A percentile compares a stretch with the other conserved stretches of the same genome.
phyloP scores from a whole-genome alignment of 2,888 invertebrate genomes.

The Spodoptera picta region DNA sequence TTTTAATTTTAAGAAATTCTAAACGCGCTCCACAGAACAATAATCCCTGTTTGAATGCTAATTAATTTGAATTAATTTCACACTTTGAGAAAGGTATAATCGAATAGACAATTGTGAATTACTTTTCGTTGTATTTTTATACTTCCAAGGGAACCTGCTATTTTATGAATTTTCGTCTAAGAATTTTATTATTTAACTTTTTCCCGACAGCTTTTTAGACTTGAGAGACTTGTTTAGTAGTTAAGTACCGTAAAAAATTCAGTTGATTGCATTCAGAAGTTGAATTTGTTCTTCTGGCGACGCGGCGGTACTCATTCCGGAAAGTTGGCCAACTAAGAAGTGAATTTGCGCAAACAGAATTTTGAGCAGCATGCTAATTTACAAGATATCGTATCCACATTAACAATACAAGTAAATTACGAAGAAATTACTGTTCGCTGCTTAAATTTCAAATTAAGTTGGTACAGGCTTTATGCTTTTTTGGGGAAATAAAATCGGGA shows the following conservation, averaged over 20 bases:
- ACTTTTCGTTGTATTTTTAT: slow-evolving; percentile 55
- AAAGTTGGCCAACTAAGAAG: slow-evolving; percentile 54
- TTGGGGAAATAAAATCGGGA: background rate
- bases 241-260: slow-evolving; percentile 52
- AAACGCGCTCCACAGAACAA: slow-evolving; percentile 75
- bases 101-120: slow-evolving; percentile 69
- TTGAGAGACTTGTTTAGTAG: slow-evolving; percentile 24
- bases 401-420: slow-evolving; percentile 53
- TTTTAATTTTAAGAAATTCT: slow-evolving; percentile 74
- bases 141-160: slow-evolving; percentile 56
- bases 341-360: slow-evolving; percentile 65
- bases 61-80: slow-evolving; percentile 81
- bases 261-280: slow-evolving; percentile 67
- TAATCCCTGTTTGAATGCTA: slow-evolving; percentile 84
- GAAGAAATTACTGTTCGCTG: slow-evolving; percentile 39
- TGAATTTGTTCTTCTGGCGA: slow-evolving; percentile 62
- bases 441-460: slow-evolving; percentile 24
- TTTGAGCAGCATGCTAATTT: slow-evolving; percentile 64
- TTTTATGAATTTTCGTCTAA: slow-evolving; percentile 41
- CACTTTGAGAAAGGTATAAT: slow-evolving; percentile 72
- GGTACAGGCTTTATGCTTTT: slow-evolving; percentile 3
- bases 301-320: slow-evolving; percentile 54
- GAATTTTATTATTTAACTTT: slow-evolving; percentile 39
- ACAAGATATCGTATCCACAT: slow-evolving; percentile 54
- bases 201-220: slow-evolving; percentile 32